phyloP scores from a whole-genome alignment of 1,140 invertebrate species.

The Trichomalopsis sarcophagae region DNA sequence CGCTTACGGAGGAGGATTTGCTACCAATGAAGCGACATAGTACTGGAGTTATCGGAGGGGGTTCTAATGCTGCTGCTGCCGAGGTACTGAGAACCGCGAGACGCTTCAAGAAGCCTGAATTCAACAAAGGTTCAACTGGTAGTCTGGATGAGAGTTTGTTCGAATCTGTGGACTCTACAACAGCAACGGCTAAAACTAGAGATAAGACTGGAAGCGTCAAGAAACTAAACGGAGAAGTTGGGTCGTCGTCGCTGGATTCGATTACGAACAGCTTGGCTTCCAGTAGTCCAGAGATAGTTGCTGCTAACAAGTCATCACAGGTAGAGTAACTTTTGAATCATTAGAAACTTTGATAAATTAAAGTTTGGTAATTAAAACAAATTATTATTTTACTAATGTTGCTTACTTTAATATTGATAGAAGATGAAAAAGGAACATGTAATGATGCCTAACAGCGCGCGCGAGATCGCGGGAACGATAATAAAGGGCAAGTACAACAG shows the following conservation, averaged over 20 bases:
- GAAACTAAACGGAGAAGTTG: constrained; percentile 66
- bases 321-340: constrained; percentile 13
- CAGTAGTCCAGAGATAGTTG: constrained; percentile 66
- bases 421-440: constrained; percentile 64
- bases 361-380: too few species aligned
- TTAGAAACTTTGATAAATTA: too few species aligned
- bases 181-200: constrained; percentile 48
- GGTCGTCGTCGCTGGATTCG: constrained; percentile 69
- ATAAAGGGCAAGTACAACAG: constrained; percentile 71
- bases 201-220: constrained; percentile 61
- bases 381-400: neutral
- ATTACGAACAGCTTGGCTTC: constrained; percentile 71
- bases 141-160: constrained; percentile 72
- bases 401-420: neutral
- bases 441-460: constrained; percentile 63
- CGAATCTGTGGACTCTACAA: constrained; percentile 62
- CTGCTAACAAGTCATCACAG: constrained; percentile 51
- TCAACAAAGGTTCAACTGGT: constrained; percentile 65
- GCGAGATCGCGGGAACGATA: constrained; percentile 69
- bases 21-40: constrained; percentile 58
- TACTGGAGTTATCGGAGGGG: constrained; percentile 46
- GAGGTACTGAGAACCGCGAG: constrained; percentile 69
- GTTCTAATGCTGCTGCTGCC: constrained; percentile 46
- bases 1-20: constrained; percentile 67
- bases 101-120: constrained; percentile 69